These are phyloP conservation scores for Ovis aries DNA, from an alignment of 2,113 vertebrate species.

Conservation along the genomic window DNA sequence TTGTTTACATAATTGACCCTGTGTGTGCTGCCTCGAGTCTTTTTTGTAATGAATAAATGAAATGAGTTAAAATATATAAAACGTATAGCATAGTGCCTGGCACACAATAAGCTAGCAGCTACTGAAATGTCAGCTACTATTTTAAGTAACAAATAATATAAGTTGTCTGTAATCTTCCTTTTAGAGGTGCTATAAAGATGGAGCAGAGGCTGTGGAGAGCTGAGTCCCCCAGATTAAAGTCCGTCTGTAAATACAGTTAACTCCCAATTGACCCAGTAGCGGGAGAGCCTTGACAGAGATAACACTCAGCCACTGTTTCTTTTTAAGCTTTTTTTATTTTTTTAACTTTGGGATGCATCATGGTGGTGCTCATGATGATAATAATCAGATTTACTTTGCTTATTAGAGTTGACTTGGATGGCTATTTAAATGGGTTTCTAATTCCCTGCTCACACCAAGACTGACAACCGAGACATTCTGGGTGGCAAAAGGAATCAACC, in stretches of 20 bases:
- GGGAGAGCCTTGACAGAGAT: neutral
- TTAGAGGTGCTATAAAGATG: neutral
- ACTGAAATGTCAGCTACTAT: neutral
- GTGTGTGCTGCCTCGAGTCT: neutral
- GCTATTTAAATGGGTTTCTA: conserved; percentile 52
- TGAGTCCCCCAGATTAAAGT: neutral
- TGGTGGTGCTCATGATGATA: conserved; percentile 3
- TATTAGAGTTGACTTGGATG: conserved; percentile 24
- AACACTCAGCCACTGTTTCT: neutral
- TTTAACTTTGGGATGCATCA: neutral
- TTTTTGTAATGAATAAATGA: conserved; percentile 7
- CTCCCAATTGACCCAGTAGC: neutral
- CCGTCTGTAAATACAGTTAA: neutral
- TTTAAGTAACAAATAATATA: conserved; percentile 1
- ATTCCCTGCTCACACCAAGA: conserved; percentile 50
- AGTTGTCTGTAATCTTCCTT: neutral
- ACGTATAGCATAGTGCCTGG: neutral
- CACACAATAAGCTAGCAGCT: neutral
- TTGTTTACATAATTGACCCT: neutral
- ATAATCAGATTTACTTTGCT: conserved; percentile 49
- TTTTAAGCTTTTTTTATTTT: neutral
- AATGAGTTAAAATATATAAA: neutral
- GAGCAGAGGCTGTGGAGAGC: neutral
- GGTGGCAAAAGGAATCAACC: conserved; percentile 36
- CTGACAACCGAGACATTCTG: conserved; percentile 45